Conservation (phyloP, 1,140 invertebrate genomes). For the Melanaphis sacchari region DNA sequence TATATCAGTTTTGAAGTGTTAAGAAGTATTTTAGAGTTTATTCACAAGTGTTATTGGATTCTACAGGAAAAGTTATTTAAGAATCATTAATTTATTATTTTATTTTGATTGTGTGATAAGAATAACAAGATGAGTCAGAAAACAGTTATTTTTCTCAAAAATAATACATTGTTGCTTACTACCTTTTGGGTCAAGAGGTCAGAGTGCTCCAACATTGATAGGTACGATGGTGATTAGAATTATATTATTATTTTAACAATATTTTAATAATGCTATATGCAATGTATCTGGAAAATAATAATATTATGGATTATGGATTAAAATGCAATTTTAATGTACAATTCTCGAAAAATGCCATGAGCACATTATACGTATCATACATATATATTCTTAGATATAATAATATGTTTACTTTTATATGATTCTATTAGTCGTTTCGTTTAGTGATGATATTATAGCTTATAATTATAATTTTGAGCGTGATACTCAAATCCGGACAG, state of each 20-base stretch:
- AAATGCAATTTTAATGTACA: neutral
- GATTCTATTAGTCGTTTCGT: neutral
- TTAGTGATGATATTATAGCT: neutral
- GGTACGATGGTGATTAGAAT: neutral
- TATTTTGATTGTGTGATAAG: neutral
- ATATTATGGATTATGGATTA: neutral
- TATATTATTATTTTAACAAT: neutral
- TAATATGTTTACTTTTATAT: neutral
- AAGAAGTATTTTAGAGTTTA: too few species aligned
- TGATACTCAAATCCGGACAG: neutral
- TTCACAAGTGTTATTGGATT: neutral
- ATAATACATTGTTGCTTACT: too few species aligned
- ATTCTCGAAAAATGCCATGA: too few species aligned
- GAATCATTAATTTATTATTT: too few species aligned
- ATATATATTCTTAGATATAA: neutral
- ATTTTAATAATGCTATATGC: neutral
- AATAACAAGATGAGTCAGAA: too few species aligned
- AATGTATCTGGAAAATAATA: neutral
- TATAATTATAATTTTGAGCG: too few species aligned
- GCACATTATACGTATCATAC: neutral
- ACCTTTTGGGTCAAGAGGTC: too few species aligned
- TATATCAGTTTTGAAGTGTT: too few species aligned
- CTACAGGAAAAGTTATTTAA: neutral
- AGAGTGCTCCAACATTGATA: neutral
- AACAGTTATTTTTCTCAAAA: too few species aligned